Evolutionary conservation across 2,888 invertebrate genomes (phyloP).

Genomic region (Eudemis profundana): DNA sequence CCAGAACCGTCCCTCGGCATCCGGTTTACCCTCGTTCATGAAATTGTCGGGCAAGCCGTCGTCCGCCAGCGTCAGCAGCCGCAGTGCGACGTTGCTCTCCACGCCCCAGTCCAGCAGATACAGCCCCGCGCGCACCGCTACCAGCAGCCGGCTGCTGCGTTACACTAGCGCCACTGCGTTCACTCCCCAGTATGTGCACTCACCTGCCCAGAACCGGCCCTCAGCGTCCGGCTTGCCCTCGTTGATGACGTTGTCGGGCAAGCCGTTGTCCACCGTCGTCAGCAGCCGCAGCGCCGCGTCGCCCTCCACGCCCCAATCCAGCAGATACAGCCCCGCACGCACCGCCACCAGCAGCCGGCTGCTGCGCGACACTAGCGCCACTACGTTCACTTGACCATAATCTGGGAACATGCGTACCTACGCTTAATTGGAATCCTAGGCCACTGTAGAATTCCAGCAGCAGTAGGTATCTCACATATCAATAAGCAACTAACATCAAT

Average conservation of each 20-base stretch:
- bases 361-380: slow-evolving; percentile 71
- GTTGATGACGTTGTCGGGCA: slow-evolving; percentile 84
- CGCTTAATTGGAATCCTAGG: too few relatives aligned
- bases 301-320: slow-evolving; percentile 78
- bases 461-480: too few relatives aligned
- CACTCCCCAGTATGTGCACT: slow-evolving; percentile 22
- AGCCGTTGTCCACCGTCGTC: slow-evolving; percentile 63
- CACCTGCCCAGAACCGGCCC: slow-evolving; percentile 88
- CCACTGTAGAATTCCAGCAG: too few relatives aligned
- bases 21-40: too few relatives aligned
- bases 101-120: background rate
- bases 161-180: background rate
- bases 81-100: too few relatives aligned
- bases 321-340: slow-evolving; percentile 70
- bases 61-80: too few relatives aligned
- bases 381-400: slow-evolving; percentile 81
- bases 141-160: background rate
- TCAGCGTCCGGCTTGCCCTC: slow-evolving; percentile 88
- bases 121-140: background rate
- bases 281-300: slow-evolving; percentile 67
- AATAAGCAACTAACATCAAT: too few relatives aligned
- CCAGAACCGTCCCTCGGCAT: too few relatives aligned
- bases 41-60: too few relatives aligned
- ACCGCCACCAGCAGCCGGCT: slow-evolving; percentile 75
- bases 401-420: slow-evolving; percentile 59